Evolutionary conservation across 2,888 invertebrate genomes (phyloP).

Genomic region (Ferdinandea cuprea): DNA sequence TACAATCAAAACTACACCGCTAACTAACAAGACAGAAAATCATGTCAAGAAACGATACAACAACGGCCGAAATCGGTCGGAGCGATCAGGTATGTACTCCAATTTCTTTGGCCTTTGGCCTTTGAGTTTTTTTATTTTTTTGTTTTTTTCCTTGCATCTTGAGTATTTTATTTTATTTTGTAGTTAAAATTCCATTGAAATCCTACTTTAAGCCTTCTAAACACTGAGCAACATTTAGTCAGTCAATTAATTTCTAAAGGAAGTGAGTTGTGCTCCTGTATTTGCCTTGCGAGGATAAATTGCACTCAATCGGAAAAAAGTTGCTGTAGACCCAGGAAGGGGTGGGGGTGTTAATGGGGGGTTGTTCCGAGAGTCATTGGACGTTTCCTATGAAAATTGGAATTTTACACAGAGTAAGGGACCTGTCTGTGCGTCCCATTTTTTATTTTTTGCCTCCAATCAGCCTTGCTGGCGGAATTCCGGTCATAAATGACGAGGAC

Average conservation of each 20-base stretch:
- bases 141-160: constrained; percentile 49
- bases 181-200: constrained; percentile 52
- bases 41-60: constrained; percentile 71
- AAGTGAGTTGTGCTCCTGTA: constrained; percentile 38
- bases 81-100: constrained; percentile 67
- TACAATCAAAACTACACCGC: constrained; percentile 53
- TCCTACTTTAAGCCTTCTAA: constrained; percentile 5
- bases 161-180: constrained; percentile 42
- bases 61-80: constrained; percentile 69
- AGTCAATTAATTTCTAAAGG: constrained; percentile 46
- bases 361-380: constrained; percentile 21
- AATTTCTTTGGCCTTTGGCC: not conserved
- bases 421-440: constrained; percentile 4
- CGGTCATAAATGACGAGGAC: constrained; percentile 69
- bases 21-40: constrained; percentile 53
- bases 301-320: constrained; percentile 44
- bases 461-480: constrained; percentile 61
- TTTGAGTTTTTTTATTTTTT: too few species aligned
- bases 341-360: too few species aligned
- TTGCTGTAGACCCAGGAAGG: not conserved
- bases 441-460: constrained; percentile 37
- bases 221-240: constrained; percentile 20
- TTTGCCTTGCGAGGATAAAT: constrained; percentile 33
- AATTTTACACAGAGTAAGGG: constrained; percentile 30
- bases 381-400: constrained; percentile 54